phyloP scores from a whole-genome alignment of 2,113 vertebrate species.

The Lasiurus borealis region DNA sequence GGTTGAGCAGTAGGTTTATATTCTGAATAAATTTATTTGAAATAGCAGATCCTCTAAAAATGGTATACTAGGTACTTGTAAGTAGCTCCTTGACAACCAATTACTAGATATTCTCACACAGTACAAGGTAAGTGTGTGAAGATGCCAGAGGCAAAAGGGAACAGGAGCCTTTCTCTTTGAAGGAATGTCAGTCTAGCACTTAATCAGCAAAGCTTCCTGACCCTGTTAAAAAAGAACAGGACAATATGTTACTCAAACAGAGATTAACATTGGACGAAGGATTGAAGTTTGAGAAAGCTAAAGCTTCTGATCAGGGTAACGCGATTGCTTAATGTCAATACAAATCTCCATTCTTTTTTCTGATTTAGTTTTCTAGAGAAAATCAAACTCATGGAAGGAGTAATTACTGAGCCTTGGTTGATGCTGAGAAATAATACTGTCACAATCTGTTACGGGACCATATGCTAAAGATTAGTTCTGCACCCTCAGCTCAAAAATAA shows the following conservation, averaged over 20 bases:
- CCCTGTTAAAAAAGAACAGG: neutral
- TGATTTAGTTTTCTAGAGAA: neutral
- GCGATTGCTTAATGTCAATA: neutral
- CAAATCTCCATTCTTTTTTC: neutral
- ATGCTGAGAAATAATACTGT: conserved; percentile 24
- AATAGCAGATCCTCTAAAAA: neutral
- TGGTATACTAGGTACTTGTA: neutral
- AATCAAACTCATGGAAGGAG: neutral
- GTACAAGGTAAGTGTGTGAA: neutral
- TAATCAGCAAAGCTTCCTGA: neutral
- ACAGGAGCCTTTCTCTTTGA: neutral
- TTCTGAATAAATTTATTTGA: conserved; percentile 13
- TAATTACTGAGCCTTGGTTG: neutral
- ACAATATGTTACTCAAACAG: neutral
- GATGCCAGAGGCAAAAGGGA: neutral
- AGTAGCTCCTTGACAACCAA: neutral
- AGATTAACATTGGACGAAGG: neutral
- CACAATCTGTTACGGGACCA: neutral
- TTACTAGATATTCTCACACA: neutral
- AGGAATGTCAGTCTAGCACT: neutral
- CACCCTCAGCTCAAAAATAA: neutral
- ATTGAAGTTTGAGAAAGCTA: neutral
- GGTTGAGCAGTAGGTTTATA: neutral
- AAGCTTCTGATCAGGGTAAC: neutral
- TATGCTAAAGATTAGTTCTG: neutral